Base-by-base conservation (phyloP, 2,797 vertebrate genomes). In the Salarias fasciatus region DNA sequence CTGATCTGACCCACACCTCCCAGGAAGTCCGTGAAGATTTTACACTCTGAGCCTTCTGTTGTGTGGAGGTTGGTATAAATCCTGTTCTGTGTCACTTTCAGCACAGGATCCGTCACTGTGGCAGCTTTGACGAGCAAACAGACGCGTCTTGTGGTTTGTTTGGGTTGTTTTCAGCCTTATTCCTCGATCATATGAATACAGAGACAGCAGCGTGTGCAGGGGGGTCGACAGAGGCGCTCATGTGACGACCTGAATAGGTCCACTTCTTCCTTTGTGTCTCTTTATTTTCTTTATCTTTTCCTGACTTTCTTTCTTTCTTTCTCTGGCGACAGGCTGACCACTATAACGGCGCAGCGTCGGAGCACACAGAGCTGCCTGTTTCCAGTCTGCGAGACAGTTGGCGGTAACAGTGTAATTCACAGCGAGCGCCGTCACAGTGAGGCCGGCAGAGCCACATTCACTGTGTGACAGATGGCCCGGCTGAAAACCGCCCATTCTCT, bases 391-490 rank as follows among this genome's bases (percentile, higher is more conserved):
- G 76, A 73, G 83, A 77, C 84, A 77, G 84, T 88, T 86, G 86
- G 77, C 31, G 56, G 61, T 70, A 77, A 72, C 79, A 69, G 81
- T 84, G 80, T 80, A 85, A 80, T 74, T 84, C 79, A 82, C 82
- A 79, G 79, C 60, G 79, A 79, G 79, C 65, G 63, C 64, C 73
- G 85, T 75, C 70, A 76, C 79, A 84, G 82, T 65, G 73, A 83
- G 83, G 75, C 56, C 62, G 85, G 84, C 86, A 86, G 86, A 86
- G 77, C 30, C 79, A 83, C 83, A 82, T 82, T 88, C 84, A 82
- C 79, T 86, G 86, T 75, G 53, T 43, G 79, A 78, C 86, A 88
- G 84, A 87, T 87, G 85, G 83, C 78, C 76, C 53, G 72, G 24
- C 74, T 78, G 65, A 75, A 76, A 72, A 78, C 71, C 75, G 60